These are phyloP conservation scores for Hymenochirus boettgeri DNA, from an alignment of 2,113 vertebrate species.

Conservation along the genomic window DNA sequence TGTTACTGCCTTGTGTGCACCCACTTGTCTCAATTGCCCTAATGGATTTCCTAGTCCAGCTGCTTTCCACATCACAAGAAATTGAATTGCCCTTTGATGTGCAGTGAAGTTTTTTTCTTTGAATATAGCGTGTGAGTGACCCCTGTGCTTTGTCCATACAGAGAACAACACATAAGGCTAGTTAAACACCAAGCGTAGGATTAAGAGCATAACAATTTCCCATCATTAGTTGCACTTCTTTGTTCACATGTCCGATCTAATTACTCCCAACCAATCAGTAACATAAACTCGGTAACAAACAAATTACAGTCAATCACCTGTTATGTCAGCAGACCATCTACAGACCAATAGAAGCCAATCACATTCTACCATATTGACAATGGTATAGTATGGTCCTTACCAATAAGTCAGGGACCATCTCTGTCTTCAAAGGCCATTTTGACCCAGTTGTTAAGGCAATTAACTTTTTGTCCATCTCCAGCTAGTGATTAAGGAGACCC, in stretches of 20 bases:
- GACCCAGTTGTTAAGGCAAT: background rate
- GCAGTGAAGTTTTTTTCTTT: conserved; percentile 2
- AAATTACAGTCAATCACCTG: too few species aligned
- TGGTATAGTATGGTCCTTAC: too few species aligned
- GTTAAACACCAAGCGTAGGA: conserved; percentile 2
- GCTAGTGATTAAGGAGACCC: too few species aligned
- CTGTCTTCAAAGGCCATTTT: too few species aligned
- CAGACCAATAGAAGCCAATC: too few species aligned
- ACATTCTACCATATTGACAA: too few species aligned
- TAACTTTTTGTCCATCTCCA: too few species aligned
- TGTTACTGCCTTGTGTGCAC: background rate
- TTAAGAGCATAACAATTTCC: conserved; percentile 19
- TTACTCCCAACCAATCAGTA: conserved; percentile 24
- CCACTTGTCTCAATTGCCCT: conserved; percentile 4
- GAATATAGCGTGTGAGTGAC: background rate
- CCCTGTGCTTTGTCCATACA: background rate
- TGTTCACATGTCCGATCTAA: conserved; percentile 14
- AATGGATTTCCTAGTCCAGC: background rate
- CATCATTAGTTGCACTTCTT: conserved; percentile 5
- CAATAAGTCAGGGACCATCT: too few species aligned
- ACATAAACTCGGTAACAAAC: too few species aligned
- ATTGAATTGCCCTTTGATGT: conserved; percentile 20
- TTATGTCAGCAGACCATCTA: too few species aligned
- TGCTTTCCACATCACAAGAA: conserved; percentile 8
- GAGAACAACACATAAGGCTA: background rate